Conservation (phyloP, 2,888 invertebrate genomes). For the Lasius platythorax region DNA sequence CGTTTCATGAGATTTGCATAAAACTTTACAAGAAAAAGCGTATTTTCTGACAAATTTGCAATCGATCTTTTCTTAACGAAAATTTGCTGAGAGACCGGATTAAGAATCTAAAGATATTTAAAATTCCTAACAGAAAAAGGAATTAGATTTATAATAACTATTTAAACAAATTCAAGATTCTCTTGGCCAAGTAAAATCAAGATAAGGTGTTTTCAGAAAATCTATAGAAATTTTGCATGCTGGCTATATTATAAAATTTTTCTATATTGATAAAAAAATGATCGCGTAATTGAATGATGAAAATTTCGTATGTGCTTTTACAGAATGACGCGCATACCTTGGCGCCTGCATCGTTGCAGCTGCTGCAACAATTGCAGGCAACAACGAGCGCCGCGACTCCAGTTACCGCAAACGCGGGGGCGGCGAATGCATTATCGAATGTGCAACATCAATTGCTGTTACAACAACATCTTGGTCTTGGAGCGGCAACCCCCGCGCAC, state of each 20-base stretch:
- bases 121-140: neutral
- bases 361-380: slow-evolving; percentile 86
- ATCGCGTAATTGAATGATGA: neutral
- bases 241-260: neutral
- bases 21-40: slow-evolving; percentile 6
- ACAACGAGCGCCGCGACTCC: slow-evolving; percentile 85
- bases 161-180: neutral
- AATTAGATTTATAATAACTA: neutral
- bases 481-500: slow-evolving; percentile 87
- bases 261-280: neutral
- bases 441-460: slow-evolving; percentile 84
- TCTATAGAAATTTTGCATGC: neutral
- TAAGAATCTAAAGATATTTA: neutral
- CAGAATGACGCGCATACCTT: slow-evolving; percentile 83
- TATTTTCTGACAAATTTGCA: slow-evolving; percentile 6
- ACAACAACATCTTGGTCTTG: slow-evolving; percentile 86
- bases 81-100: slow-evolving; percentile 1
- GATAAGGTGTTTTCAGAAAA: neutral
- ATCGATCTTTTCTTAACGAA: neutral
- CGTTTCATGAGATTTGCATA: slow-evolving; percentile 25
- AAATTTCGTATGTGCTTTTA: slow-evolving; percentile 33
- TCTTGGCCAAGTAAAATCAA: neutral
- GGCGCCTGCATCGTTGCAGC: slow-evolving; percentile 86
- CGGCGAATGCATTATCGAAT: slow-evolving; percentile 85
- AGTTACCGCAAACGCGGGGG: slow-evolving; percentile 83